Conservation (phyloP, 2,113 vertebrate species). For the Oxygymnocypris stewartii region DNA sequence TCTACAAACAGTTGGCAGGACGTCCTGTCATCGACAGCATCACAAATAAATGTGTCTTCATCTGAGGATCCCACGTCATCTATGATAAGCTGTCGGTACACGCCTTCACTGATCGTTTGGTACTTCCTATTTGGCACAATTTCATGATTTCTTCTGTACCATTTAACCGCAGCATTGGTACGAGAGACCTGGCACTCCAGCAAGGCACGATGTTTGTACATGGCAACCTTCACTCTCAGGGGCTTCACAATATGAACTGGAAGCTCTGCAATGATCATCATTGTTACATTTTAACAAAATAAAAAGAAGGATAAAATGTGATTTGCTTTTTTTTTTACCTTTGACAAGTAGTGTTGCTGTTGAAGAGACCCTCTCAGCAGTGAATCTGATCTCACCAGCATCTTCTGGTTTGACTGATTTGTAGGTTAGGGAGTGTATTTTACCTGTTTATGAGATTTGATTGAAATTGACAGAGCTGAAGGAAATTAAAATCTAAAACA, state of each 20-base stretch:
- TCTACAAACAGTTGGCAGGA: conserved; percentile 92
- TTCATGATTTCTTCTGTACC: conserved; percentile 82
- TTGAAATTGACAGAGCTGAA: not conserved
- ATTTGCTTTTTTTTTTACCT: conserved; percentile 79
- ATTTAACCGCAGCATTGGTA: conserved; percentile 83
- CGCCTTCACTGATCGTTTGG: conserved; percentile 82
- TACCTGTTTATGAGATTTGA: conserved; percentile 72
- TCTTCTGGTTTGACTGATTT: conserved; percentile 81
- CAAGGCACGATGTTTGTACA: conserved; percentile 86
- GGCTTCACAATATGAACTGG: conserved; percentile 88
- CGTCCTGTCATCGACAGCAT: conserved; percentile 86
- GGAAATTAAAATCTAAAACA: not conserved
- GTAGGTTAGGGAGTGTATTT: conserved; percentile 77
- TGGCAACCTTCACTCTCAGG: conserved; percentile 88
- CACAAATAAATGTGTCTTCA: conserved; percentile 90
- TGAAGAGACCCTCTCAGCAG: conserved; percentile 86
- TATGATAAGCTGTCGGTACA: conserved; percentile 91
- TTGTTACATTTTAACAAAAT: conserved; percentile 1
- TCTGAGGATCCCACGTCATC: conserved; percentile 82
- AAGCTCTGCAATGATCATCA: conserved; percentile 75
- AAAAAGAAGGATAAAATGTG: too few relatives aligned
- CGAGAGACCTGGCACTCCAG: conserved; percentile 95
- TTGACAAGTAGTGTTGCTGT: conserved; percentile 83
- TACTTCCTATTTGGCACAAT: conserved; percentile 78
- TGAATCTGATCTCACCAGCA: conserved; percentile 88